Percentiles rank a stretch among this genome's conserved stretches.
These are phyloP conservation scores for Lasioglossum leucozonium DNA, from an alignment of 2,888 invertebrate genomes.

Conservation along the genomic window DNA sequence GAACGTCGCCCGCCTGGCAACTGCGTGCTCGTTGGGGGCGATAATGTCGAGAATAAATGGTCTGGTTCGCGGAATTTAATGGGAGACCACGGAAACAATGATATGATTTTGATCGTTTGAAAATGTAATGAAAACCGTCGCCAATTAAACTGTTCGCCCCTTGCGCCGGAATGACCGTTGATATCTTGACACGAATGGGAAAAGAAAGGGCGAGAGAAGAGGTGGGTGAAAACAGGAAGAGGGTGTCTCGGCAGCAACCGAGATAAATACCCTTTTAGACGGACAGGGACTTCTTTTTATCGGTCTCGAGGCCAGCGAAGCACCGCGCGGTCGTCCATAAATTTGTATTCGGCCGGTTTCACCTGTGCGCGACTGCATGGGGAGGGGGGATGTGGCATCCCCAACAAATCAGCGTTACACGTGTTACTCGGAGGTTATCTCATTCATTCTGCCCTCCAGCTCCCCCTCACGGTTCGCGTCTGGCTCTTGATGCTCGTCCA, in stretches of 20 bases:
- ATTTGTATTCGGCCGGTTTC: conserved; percentile 9
- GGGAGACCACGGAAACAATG: neutral
- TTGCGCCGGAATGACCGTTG: too few relatives aligned
- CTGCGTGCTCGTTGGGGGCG: neutral
- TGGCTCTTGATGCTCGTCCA: conserved; percentile 22
- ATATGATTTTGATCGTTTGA: neutral
- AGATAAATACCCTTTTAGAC: neutral
- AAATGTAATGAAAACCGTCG: too few relatives aligned
- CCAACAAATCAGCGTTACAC: conserved; percentile 79
- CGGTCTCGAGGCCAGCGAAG: neutral
- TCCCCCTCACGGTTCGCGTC: conserved; percentile 14
- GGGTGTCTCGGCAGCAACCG: neutral
- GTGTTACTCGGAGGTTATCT: conserved; percentile 71
- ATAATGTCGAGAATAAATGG: conserved; percentile 4
- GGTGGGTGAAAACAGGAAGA: neutral
- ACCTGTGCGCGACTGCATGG: conserved; percentile 12
- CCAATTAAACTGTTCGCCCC: too few relatives aligned
- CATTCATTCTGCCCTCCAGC: conserved; percentile 51
- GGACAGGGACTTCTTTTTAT: neutral
- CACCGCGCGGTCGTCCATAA: neutral
- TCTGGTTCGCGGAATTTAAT: neutral
- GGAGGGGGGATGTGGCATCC: conserved; percentile 57
- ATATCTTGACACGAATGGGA: neutral
- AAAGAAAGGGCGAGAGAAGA: neutral
- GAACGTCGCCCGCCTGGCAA: neutral